These are phyloP conservation scores for Biston betularia DNA, from an alignment of 2,888 invertebrate species.

Conservation along the genomic window DNA sequence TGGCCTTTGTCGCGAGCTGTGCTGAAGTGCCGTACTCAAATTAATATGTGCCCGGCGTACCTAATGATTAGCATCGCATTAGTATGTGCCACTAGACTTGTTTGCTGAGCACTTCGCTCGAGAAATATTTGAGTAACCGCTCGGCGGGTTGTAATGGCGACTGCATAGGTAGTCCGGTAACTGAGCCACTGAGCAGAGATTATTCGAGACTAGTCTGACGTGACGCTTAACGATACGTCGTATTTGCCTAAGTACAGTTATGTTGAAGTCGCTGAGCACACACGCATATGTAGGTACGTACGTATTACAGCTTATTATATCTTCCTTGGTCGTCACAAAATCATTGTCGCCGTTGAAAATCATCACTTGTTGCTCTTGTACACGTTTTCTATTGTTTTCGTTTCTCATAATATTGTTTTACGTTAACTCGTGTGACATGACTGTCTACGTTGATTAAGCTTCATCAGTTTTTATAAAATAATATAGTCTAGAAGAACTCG, in stretches of 20 bases:
- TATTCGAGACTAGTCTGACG: slow-evolving; percentile 3
- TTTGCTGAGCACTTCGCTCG: slow-evolving; percentile 70
- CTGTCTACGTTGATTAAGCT: neutral
- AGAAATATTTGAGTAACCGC: slow-evolving; percentile 76
- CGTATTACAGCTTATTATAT: neutral
- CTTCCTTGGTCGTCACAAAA: neutral
- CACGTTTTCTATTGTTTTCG: neutral
- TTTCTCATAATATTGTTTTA: neutral
- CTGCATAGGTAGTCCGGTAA: neutral
- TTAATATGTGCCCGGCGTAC: slow-evolving; percentile 78
- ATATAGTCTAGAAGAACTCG: slow-evolving; percentile 21
- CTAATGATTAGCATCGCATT: slow-evolving; percentile 79
- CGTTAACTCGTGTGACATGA: neutral
- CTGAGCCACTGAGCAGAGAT: neutral
- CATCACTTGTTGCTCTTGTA: neutral
- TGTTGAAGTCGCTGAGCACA: neutral
- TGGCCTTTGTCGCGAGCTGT: slow-evolving; percentile 61
- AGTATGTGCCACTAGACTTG: slow-evolving; percentile 74
- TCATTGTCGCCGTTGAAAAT: too few relatives aligned
- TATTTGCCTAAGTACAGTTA: slow-evolving; percentile 4
- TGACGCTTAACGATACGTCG: neutral
- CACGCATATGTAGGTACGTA: too few relatives aligned
- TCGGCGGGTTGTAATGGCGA: slow-evolving; percentile 56
- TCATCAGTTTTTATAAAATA: slow-evolving; percentile 3
- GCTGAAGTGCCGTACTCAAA: slow-evolving; percentile 76